Conservation (phyloP, 37 sponge, comb jelly and placozoan species). For the Beroe forskalii region DNA sequence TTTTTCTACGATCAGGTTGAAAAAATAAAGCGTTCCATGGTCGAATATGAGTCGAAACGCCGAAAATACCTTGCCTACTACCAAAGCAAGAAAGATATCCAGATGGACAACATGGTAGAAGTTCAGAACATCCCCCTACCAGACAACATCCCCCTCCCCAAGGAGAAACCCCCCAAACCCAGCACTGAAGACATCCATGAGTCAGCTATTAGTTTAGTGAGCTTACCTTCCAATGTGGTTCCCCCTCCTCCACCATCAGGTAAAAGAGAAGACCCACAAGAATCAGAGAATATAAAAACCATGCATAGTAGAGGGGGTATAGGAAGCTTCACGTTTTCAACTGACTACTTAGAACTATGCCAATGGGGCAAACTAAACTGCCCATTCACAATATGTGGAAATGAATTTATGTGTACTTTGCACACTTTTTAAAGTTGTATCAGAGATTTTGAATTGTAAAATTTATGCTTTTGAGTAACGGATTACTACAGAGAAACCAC, state of each 20-base stretch:
- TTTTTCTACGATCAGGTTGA: conserved; percentile 3
- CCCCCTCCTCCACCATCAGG: conserved; percentile 43
- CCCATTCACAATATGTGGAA: too few species aligned
- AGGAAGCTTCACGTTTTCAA: too few species aligned
- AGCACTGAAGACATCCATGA: not conserved
- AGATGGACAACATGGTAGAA: not conserved
- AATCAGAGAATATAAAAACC: too few species aligned
- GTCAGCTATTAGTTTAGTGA: not conserved
- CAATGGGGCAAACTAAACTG: too few species aligned
- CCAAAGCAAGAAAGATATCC: conserved; percentile 8
- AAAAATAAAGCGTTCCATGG: conserved; percentile 12
- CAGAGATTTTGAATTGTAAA: too few species aligned
- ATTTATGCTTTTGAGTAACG: too few species aligned
- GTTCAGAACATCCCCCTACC: conserved; percentile 22
- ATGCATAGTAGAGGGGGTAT: too few species aligned
- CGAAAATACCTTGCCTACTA: conserved; percentile 10
- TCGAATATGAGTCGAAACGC: conserved; percentile 22
- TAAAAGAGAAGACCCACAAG: too few species aligned
- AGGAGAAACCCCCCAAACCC: not conserved
- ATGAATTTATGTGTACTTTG: too few species aligned
- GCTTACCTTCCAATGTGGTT: not conserved
- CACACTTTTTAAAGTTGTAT: too few species aligned
- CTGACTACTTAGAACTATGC: too few species aligned
- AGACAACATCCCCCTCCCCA: not conserved
- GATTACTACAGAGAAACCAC: not conserved